Base-by-base conservation (phyloP, 1,140 invertebrate genomes). In the Anastrepha obliqua region DNA sequence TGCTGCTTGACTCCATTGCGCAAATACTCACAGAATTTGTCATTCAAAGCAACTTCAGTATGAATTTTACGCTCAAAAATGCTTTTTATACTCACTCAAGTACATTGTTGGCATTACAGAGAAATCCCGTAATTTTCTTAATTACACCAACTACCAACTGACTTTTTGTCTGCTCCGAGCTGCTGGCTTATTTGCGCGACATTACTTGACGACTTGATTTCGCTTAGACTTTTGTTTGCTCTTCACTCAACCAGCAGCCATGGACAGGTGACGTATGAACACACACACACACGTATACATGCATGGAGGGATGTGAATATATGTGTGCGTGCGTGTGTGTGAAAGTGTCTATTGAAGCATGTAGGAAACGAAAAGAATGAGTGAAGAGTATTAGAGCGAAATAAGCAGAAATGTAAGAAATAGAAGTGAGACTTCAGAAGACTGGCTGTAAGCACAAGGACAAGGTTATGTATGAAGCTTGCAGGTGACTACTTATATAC, bases 201-300 rank as follows among this genome's bases (percentile, higher is more conserved):
- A 81, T 81, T 81, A 81, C 74, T 47, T 81, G 74, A 55, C 44
- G 74, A 55, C 47, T 55, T 81, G 74, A 81, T 47, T 51, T 55
- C 17, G 8, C 74, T 81, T 47, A 81, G 74, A 42, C 17, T 81
- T 29, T 81, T 81, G 74, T 81, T 81, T 81, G 74, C 47, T 17
- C 44, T 81, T 55, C 44, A 55, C 47, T 81, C 67, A 74, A 74
- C 39, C 42, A 42, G 13, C 42, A 74, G 67, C 39, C 15, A 74
- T 44, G 42, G 67, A 47, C 67, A 13, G n/a, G 60, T 8, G 20
- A 9, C 29, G 39, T 39, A 8, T 9, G 64, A 39, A 7, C 11
- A 29, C 20, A 65, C 20, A 65, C 20, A 39, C 29, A 65, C 64
- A 65, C 29, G 5, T 1, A 67, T 8, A 67, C n/a, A 4, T 11